phyloP scores from a whole-genome alignment of 2,113 vertebrate genomes.

The Gambusia affinis region DNA sequence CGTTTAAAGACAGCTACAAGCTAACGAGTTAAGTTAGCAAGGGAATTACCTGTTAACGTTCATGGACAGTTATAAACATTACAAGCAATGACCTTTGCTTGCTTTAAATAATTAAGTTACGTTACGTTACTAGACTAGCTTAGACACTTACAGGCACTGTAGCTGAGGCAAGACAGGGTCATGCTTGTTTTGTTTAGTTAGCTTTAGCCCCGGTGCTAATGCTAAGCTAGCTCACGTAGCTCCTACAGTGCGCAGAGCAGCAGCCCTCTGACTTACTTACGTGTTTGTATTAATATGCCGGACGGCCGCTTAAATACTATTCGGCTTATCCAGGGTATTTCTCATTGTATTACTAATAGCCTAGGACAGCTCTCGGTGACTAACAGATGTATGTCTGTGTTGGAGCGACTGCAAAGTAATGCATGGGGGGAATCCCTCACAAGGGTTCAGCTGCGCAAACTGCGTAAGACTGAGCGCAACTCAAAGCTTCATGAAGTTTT shows the following conservation, averaged over 20 bases:
- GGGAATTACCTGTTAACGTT: background rate
- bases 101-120: no score
- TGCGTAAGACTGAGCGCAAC: slow-evolving; percentile 1
- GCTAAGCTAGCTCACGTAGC: background rate
- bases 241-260: background rate
- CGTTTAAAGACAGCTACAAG: slow-evolving; percentile 26
- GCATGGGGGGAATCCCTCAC: background rate
- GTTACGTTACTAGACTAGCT: background rate
- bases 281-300: slow-evolving; percentile 20
- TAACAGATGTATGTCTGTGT: slow-evolving; percentile 1
- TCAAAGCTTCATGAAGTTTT: background rate
- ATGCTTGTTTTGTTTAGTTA: slow-evolving; percentile 50
- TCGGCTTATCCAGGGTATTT: slow-evolving; percentile 29
- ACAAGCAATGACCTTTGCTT: background rate
- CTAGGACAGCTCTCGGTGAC: background rate
- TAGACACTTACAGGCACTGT: background rate
- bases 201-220: slow-evolving; percentile 40
- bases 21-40: slow-evolving; percentile 23
- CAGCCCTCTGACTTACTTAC: slow-evolving; percentile 44
- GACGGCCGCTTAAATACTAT: slow-evolving; percentile 15
- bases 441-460: slow-evolving; percentile 23
- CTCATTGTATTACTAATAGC: slow-evolving; percentile 43
- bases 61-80: background rate
- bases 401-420: slow-evolving; percentile 6
- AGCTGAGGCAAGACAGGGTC: background rate